Percentiles rank a stretch among this genome's conserved stretches.
Conservation (phyloP, 2,113 vertebrate species). For the Oxygymnocypris stewartii region DNA sequence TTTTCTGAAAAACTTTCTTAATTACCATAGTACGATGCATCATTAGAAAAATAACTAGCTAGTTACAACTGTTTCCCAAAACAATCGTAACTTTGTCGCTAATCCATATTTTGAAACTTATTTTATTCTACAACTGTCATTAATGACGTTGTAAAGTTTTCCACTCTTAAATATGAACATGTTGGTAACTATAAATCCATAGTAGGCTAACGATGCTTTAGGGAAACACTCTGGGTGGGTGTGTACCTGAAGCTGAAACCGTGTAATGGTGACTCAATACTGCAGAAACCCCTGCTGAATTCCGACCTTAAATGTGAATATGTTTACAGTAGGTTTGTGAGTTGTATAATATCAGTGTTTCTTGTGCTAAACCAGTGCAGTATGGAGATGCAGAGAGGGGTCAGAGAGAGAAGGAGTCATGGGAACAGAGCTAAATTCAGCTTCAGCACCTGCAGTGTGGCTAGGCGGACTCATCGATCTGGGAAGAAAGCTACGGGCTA, state of each 20-base stretch:
- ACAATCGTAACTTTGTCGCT: too few species aligned
- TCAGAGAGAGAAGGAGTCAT: constrained; percentile 37
- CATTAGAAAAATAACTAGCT: too few species aligned
- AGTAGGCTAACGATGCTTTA: background rate
- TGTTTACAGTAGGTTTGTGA: background rate
- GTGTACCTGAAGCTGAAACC: background rate
- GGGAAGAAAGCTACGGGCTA: constrained; percentile 21
- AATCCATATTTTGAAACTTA: too few species aligned
- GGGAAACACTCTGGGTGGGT: background rate
- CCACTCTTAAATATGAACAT: background rate
- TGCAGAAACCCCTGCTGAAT: background rate
- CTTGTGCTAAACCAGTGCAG: background rate
- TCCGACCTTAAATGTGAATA: background rate
- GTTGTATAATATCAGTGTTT: background rate
- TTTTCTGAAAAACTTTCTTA: too few species aligned
- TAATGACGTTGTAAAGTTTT: too few species aligned
- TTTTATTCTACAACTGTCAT: too few species aligned
- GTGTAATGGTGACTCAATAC: background rate
- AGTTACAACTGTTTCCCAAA: too few species aligned
- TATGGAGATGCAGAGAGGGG: constrained; percentile 12
- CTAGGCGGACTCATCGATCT: constrained; percentile 44
- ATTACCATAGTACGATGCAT: too few species aligned
- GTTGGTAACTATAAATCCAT: background rate
- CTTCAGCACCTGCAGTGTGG: constrained; percentile 56
- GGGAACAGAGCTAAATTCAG: constrained; percentile 38